A percentile compares a stretch with the other conserved stretches of the same genome.
Evolutionary conservation across 2,797 vertebrate genomes (phyloP).

Genomic region (Silurus aristotelis): DNA sequence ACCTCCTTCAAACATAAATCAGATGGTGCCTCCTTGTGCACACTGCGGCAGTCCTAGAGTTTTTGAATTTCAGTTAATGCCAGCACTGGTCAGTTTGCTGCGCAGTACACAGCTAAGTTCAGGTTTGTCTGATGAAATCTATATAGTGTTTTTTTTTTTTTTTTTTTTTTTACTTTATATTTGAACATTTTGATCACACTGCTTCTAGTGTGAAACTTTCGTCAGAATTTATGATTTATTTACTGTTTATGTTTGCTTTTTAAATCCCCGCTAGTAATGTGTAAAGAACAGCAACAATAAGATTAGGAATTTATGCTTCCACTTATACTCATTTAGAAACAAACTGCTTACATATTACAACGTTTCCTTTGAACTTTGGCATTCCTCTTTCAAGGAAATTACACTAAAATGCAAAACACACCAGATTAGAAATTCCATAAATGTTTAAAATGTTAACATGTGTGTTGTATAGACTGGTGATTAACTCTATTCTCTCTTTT

Average conservation of each 20-base stretch:
- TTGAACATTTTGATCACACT: neutral
- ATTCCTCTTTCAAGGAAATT: neutral
- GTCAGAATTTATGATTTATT: neutral
- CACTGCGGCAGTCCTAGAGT: slow-evolving; percentile 77
- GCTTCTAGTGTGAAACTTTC: neutral
- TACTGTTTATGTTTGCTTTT: neutral
- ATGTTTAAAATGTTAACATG: neutral
- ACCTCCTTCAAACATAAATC: slow-evolving; percentile 59
- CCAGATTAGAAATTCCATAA: neutral
- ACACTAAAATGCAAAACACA: neutral
- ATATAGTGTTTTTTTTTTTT: neutral
- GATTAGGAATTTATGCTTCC: neutral
- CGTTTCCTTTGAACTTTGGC: neutral
- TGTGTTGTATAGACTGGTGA: slow-evolving; percentile 13
- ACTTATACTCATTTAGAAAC: neutral
- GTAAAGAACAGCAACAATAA: neutral
- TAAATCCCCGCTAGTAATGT: neutral
- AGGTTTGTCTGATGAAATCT: slow-evolving; percentile 37
- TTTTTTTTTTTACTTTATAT: neutral
- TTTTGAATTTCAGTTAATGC: slow-evolving; percentile 95
- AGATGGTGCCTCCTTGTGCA: slow-evolving; percentile 68
- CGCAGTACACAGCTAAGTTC: slow-evolving; percentile 55
- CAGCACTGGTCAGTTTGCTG: slow-evolving; percentile 84
- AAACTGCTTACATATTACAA: neutral
- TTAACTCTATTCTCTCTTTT: neutral